Evolutionary conservation across 2,113 vertebrate species (phyloP).

Genomic region (Raja brachyura): DNA sequence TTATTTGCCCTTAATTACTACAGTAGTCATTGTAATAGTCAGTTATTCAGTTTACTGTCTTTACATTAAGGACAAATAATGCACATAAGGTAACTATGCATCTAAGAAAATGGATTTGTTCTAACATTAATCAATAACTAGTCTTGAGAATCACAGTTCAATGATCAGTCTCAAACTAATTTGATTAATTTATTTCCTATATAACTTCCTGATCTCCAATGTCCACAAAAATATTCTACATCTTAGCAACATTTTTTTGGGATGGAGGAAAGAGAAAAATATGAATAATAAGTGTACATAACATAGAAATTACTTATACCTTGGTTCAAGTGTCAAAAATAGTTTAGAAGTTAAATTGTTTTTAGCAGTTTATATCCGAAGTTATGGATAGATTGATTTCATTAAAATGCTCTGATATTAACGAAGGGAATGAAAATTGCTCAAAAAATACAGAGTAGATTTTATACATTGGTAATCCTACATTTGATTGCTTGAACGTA

Average conservation of each 20-base stretch:
- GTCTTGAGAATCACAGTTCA: neutral
- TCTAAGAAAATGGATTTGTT: neutral
- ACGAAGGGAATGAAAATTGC: neutral
- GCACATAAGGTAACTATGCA: neutral
- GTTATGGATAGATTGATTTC: neutral
- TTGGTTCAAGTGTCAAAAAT: neutral
- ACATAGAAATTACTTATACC: neutral
- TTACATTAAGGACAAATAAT: neutral
- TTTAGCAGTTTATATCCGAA: neutral
- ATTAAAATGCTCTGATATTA: neutral
- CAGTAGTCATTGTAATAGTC: too few relatives aligned
- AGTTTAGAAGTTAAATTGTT: neutral
- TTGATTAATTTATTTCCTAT: neutral
- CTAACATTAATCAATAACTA: neutral
- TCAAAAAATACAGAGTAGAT: neutral
- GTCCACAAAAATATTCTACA: neutral
- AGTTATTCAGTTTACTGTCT: neutral
- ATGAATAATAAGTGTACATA: neutral
- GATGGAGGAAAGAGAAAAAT: too few relatives aligned
- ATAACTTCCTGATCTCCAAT: neutral
- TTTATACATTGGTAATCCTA: neutral
- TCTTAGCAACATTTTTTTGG: neutral
- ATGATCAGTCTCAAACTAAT: neutral
- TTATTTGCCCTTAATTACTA: too few relatives aligned
- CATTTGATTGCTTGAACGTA: neutral